Evolutionary conservation across 2,888 invertebrate species (phyloP), one percentile per base, ranked within the genome.

Genomic region (Ennomos erosarius): DNA sequence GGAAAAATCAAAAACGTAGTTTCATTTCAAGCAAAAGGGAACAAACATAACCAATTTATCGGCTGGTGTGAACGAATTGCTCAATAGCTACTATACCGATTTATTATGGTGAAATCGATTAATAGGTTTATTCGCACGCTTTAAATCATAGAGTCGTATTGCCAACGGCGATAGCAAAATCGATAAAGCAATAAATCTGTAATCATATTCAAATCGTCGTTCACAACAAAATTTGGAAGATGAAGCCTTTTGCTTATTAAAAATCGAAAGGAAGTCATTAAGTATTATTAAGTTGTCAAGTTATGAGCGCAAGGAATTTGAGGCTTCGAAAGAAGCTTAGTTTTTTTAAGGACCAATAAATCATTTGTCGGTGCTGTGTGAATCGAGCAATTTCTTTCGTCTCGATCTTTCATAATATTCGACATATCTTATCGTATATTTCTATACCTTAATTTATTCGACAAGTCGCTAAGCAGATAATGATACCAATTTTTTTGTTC

Each of bases 391-490:
- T 42, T 42, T 36, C 37, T 33, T 44, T 26, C 10, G 37, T 13
- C 12, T 16, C 49, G 47, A 38, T 40, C 35, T 42, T 44, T 50
- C 50, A 50, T 55, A 10, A 34, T 33, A 13, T 48, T 26, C 44
- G 10, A 44, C 60, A 46, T 36, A 10, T 54, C 1, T 26, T 26
- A 42, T 12, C 37, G 13, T 37, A 43, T 57, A 48, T 51, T 54
- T 60, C 42, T 44, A 49, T 47, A 51, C 66, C n/a, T n/a, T n/a
- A 76, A 80, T 77, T 75, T 71, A 79, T 78, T 68, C 71, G 75
- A 71, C 68, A 79, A 78, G 66, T 70, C 54, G 71, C 62, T 52
- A 71, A 69, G 59, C 59, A 62, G 69, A 66, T 81, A 79, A 80
- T 77, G 71, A 71, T 68, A 70, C 26, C 75, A 73, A 80, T 74